These are phyloP conservation scores for Sympetrum striolatum DNA, from an alignment of 2,888 invertebrate genomes.

Conservation along the genomic window DNA sequence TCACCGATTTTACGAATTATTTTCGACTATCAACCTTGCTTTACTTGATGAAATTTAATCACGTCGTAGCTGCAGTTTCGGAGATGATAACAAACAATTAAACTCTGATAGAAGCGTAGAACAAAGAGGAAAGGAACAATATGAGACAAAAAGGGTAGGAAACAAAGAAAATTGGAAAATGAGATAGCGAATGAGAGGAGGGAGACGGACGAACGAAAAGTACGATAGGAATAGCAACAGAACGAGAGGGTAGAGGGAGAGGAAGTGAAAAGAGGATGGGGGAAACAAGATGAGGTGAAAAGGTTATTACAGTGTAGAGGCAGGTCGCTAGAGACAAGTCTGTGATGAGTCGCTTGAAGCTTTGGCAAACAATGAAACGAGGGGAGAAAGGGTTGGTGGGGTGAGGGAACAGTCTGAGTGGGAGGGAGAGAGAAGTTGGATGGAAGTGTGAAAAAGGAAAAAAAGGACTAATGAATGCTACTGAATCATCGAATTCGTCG, in stretches of 20 bases:
- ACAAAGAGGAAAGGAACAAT: conserved; percentile 16
- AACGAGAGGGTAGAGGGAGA: background rate
- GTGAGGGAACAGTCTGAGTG: background rate
- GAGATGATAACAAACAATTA: no score
- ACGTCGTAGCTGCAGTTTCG: background rate
- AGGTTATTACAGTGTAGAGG: conserved; percentile 24
- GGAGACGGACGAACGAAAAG: background rate
- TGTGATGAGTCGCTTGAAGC: conserved; percentile 40
- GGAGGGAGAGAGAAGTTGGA: background rate
- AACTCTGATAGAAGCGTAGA: background rate
- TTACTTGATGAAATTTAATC: no score
- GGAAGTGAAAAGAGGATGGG: background rate
- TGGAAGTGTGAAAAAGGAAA: background rate
- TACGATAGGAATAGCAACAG: background rate
- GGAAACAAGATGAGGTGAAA: background rate
- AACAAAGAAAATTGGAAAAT: background rate
- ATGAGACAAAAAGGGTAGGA: conserved; percentile 2
- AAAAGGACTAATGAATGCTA: background rate
- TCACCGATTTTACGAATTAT: no score
- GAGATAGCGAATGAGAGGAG: background rate
- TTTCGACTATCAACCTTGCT: no score
- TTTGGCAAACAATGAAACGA: conserved; percentile 20
- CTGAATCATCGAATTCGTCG: no score
- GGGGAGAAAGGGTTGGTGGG: background rate
- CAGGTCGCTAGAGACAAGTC: conserved; percentile 25